phyloP scores from a whole-genome alignment of 2,797 vertebrate genomes.

The Parauchenoglanis ngamensis region DNA sequence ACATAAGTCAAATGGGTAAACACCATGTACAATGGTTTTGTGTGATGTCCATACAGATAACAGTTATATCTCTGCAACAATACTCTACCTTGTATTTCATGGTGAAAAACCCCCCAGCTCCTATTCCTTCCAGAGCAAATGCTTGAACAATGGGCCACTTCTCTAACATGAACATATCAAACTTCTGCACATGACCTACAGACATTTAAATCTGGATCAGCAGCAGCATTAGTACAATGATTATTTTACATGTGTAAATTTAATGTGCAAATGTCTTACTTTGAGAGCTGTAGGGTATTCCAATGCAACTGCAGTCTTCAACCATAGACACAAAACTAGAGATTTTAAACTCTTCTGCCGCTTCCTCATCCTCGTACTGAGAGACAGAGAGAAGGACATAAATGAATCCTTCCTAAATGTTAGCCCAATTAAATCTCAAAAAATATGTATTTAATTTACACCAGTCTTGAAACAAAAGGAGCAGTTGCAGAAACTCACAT shows the following conservation, averaged over 20 bases:
- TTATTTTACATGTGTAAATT: neutral
- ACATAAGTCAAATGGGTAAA: neutral
- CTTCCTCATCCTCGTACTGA: conserved; percentile 96
- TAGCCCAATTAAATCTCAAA: neutral
- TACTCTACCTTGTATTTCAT: conserved; percentile 89
- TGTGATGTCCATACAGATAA: neutral
- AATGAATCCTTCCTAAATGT: neutral
- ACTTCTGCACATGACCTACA: conserved; percentile 91
- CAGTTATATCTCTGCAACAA: neutral
- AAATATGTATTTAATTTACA: neutral
- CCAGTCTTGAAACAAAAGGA: neutral
- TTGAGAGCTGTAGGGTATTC: conserved; percentile 90
- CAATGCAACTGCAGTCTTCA: conserved; percentile 87
- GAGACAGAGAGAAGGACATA: conserved; percentile 7
- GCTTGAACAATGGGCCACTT: conserved; percentile 98
- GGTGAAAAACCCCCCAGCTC: conserved; percentile 95
- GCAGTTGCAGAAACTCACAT: neutral
- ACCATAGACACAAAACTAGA: conserved; percentile 98
- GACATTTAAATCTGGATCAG: conserved; percentile 53
- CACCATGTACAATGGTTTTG: neutral
- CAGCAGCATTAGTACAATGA: conserved; percentile 1
- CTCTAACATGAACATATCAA: conserved; percentile 96
- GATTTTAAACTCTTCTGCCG: conserved; percentile 97
- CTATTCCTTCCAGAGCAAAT: conserved; percentile 95
- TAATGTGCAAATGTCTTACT: conserved; percentile 68